phyloP scores from a whole-genome alignment of 1,140 invertebrate species.

The Drosophila chauvacae region DNA sequence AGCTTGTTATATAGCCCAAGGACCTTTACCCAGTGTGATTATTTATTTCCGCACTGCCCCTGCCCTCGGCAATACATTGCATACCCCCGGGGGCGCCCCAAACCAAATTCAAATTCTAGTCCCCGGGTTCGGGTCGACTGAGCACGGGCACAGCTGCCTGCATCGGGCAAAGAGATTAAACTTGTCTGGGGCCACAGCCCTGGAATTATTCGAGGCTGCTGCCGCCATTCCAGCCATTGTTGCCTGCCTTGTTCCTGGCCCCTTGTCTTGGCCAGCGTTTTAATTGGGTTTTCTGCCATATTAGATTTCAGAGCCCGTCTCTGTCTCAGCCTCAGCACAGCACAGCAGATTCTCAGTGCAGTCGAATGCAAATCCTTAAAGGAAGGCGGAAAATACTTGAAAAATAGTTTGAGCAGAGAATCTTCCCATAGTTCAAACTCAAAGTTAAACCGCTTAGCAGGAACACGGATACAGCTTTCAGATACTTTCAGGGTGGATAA shows the following conservation, averaged over 20 bases:
- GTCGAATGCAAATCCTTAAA: conserved; percentile 41
- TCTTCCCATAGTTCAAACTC: background rate
- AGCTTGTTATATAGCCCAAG: background rate
- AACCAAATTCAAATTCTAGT: conserved; percentile 21
- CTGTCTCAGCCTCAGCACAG: background rate
- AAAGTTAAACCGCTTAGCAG: conserved; percentile 14
- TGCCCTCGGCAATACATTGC: conserved; percentile 16
- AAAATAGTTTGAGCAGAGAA: conserved; percentile 12
- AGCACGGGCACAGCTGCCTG: conserved; percentile 53
- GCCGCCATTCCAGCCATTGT: conserved; percentile 13
- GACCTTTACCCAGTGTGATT: background rate
- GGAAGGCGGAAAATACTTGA: conserved; percentile 13
- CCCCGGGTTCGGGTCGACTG: conserved; percentile 6
- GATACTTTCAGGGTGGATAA: conserved; percentile 12
- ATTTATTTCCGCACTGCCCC: conserved; percentile 10
- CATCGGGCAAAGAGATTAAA: conserved; percentile 65
- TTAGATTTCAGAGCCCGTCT: conserved; percentile 62
- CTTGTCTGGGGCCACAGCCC: conserved; percentile 63
- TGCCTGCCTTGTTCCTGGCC: conserved; percentile 47
- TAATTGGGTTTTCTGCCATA: conserved; percentile 81
- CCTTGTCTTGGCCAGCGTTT: conserved; percentile 60
- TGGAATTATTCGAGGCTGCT: conserved; percentile 64
- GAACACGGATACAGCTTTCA: background rate
- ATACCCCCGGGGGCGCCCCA: conserved; percentile 31
- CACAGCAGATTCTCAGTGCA: conserved; percentile 21